Percentiles rank a stretch among this genome's conserved stretches.
Conservation (phyloP, 2,888 invertebrate species). For the Tillus elongatus region DNA sequence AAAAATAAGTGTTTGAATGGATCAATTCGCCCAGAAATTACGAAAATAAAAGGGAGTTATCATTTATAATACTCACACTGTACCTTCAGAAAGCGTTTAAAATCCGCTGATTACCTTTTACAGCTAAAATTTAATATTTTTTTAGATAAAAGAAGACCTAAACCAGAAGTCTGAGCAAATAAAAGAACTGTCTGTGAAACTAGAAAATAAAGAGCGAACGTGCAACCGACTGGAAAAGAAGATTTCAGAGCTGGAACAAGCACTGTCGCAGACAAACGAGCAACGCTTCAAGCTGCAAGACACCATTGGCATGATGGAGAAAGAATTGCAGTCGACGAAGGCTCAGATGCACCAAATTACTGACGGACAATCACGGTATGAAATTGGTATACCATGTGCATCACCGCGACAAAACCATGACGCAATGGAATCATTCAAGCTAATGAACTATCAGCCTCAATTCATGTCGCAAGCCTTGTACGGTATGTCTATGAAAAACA, state of each 20-base stretch:
- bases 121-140: no score
- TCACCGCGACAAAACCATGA: background rate
- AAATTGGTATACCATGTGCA: conserved; percentile 22
- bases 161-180: conserved; percentile 26
- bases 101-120: no score
- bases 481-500: conserved; percentile 26
- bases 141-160: conserved; percentile 27
- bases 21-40: no score
- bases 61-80: no score
- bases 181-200: conserved; percentile 30
- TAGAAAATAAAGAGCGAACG: conserved; percentile 27
- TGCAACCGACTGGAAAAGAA: conserved; percentile 31
- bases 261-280: conserved; percentile 32
- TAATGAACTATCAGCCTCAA: conserved; percentile 9
- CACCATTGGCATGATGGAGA: conserved; percentile 34
- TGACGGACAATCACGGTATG: conserved; percentile 35
- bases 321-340: conserved; percentile 35
- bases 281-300: conserved; percentile 37
- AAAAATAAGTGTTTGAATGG: no score
- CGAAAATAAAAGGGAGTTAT: no score
- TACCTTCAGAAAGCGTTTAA: no score
- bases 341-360: conserved; percentile 32
- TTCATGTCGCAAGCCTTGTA: conserved; percentile 22
- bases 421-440: background rate
- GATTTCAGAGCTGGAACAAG: conserved; percentile 30